Evolutionary conservation across 2,113 vertebrate species (phyloP).

Genomic region (Takifugu flavidus): DNA sequence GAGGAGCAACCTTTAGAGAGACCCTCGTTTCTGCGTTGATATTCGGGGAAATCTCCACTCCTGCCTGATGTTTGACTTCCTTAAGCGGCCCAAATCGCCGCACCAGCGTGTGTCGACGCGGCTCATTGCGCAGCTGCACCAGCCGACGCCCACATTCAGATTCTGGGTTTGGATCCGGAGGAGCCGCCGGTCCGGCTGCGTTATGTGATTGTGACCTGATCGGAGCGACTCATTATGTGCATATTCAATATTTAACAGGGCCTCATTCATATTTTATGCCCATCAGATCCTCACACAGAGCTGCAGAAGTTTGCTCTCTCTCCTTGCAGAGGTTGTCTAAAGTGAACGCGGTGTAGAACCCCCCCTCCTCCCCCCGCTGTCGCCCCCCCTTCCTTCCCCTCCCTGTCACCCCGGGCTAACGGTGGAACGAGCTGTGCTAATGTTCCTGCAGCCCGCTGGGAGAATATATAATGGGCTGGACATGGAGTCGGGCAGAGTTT

Average conservation of each 20-base stretch:
- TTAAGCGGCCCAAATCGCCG: constrained; percentile 6
- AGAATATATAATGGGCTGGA: too few species aligned
- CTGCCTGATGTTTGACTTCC: constrained; percentile 24
- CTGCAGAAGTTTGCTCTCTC: constrained; percentile 4
- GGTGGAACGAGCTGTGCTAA: constrained; percentile 36
- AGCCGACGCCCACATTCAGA: background rate
- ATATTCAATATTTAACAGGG: constrained; percentile 39
- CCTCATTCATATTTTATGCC: constrained; percentile 47
- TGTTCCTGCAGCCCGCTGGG: too few species aligned
- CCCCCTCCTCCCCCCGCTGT: constrained; percentile 12
- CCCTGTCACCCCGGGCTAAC: constrained; percentile 32
- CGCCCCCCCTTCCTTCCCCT: constrained; percentile 12
- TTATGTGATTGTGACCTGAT: constrained; percentile 24
- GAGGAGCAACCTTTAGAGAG: too few species aligned
- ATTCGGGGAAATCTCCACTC: constrained; percentile 38
- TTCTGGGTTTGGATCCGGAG: constrained; percentile 21
- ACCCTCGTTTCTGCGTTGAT: constrained; percentile 8
- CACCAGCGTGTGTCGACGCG: too few species aligned
- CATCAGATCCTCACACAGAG: constrained; percentile 11
- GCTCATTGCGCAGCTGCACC: too few species aligned
- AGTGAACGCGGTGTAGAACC: constrained; percentile 25
- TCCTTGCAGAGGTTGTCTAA: constrained; percentile 11
- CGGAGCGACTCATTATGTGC: constrained; percentile 34
- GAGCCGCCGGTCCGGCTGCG: constrained; percentile 16
- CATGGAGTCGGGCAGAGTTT: too few species aligned